Conservation (phyloP, 2,113 vertebrate species). For the Tyto alba region DNA sequence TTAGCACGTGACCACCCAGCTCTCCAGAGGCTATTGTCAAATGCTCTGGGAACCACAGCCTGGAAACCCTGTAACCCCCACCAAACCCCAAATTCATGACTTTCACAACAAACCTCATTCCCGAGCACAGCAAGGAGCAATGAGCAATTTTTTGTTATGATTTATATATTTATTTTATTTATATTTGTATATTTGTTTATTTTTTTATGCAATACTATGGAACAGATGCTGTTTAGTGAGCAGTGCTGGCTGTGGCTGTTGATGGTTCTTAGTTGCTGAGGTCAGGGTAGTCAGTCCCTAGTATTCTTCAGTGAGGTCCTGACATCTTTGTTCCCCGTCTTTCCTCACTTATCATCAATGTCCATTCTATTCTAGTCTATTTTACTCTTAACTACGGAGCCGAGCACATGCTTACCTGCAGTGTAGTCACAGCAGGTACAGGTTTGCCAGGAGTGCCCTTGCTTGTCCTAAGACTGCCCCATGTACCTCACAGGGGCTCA, state of each 20-base stretch:
- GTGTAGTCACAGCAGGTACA: not conserved
- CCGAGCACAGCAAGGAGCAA: not conserved
- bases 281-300: not conserved
- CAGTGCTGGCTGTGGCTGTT: not conserved
- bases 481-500: not conserved
- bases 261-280: not conserved
- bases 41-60: not conserved
- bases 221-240: not conserved
- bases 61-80: not conserved
- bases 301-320: not conserved
- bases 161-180: not conserved
- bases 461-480: not conserved
- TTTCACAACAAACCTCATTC: not conserved
- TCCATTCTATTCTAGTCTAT: not conserved
- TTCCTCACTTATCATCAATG: not conserved
- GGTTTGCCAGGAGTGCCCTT: not conserved
- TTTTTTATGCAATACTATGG: not conserved
- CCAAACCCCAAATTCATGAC: not conserved
- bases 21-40: not conserved
- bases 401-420: fast-evolving
- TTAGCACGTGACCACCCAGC: not conserved
- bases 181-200: not conserved
- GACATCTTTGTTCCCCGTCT: not conserved
- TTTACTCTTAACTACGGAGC: not conserved
- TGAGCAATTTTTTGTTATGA: not conserved